phyloP scores from a whole-genome alignment of 2,797 vertebrate genomes.

The Craterocephalus amniculus region DNA sequence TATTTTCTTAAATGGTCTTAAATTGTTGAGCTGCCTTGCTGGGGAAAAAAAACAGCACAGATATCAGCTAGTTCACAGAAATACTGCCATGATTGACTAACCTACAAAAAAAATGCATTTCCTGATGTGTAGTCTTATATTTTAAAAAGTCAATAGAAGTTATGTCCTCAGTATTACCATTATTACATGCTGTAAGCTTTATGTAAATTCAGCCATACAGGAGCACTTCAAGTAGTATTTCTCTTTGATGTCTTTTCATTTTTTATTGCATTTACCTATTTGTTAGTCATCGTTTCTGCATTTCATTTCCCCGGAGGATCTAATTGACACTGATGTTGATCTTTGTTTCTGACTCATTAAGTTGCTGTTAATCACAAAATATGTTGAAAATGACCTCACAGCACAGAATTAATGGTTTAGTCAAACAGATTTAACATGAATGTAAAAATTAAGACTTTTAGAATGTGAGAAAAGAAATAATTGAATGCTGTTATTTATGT shows the following conservation, averaged over 20 bases:
- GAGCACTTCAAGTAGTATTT: constrained; percentile 41
- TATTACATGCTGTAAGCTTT: constrained; percentile 38
- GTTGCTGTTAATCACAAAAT: constrained; percentile 43
- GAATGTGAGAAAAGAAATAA: constrained; percentile 27
- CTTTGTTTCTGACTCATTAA: constrained; percentile 34
- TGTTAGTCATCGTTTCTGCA: constrained; percentile 35
- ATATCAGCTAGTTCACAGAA: constrained; percentile 37
- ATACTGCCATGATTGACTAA: constrained; percentile 39
- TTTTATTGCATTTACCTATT: constrained; percentile 47
- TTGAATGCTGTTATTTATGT: constrained; percentile 10
- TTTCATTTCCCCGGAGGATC: constrained; percentile 28
- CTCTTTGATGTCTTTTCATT: constrained; percentile 34
- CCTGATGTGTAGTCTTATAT: constrained; percentile 28
- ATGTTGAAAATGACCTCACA: constrained; percentile 39
- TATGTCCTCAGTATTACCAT: constrained; percentile 19
- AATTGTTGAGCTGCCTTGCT: constrained; percentile 47
- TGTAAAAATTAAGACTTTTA: constrained; percentile 10
- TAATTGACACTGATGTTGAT: constrained; percentile 26
- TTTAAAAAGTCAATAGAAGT: constrained; percentile 30
- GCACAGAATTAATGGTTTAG: constrained; percentile 33
- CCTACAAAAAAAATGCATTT: constrained; percentile 25
- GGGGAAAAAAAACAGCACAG: constrained; percentile 31
- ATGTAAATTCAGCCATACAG: constrained; percentile 36
- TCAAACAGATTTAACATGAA: constrained; percentile 14
- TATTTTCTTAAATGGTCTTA: constrained; percentile 25